Evolutionary conservation across 2,113 vertebrate genomes (phyloP).

Genomic region (Mohoua ochrocephala): DNA sequence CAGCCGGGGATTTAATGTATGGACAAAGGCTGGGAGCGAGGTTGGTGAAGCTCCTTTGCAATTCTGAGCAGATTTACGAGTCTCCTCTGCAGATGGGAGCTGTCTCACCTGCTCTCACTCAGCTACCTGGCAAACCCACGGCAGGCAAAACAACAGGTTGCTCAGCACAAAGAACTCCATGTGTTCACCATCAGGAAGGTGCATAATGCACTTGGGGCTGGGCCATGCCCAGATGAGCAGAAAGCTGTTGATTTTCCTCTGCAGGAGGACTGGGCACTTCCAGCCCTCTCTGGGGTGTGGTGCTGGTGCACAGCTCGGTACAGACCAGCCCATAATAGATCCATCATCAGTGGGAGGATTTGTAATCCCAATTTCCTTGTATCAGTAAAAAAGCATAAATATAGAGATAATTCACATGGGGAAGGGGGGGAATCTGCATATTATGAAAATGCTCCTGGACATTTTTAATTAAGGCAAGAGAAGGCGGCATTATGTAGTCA

Average conservation of each 20-base stretch:
- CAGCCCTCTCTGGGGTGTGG: not conserved
- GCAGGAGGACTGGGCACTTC: not conserved
- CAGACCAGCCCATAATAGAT: not conserved
- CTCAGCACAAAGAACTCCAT: not conserved
- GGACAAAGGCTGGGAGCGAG: not conserved
- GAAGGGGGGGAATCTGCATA: not conserved
- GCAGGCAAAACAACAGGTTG: not conserved
- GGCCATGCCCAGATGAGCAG: not conserved
- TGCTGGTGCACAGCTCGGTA: not conserved
- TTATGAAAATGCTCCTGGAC: not conserved
- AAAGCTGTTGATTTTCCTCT: not conserved
- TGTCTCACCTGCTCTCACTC: not conserved
- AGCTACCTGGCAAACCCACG: not conserved
- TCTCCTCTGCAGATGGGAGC: not conserved
- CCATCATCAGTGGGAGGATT: not conserved
- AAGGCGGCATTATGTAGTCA: not conserved
- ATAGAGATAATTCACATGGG: not conserved
- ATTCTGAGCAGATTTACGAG: not conserved
- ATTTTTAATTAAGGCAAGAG: conserved; percentile 24
- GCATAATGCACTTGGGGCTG: not conserved
- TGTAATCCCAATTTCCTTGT: not conserved
- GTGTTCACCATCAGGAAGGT: not conserved
- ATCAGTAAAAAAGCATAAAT: not conserved
- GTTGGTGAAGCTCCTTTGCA: not conserved
- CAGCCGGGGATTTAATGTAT: not conserved